A percentile compares a stretch with the other conserved stretches of the same genome.
phyloP scores from a whole-genome alignment of 2,113 vertebrate species.

The Acinonyx jubatus region DNA sequence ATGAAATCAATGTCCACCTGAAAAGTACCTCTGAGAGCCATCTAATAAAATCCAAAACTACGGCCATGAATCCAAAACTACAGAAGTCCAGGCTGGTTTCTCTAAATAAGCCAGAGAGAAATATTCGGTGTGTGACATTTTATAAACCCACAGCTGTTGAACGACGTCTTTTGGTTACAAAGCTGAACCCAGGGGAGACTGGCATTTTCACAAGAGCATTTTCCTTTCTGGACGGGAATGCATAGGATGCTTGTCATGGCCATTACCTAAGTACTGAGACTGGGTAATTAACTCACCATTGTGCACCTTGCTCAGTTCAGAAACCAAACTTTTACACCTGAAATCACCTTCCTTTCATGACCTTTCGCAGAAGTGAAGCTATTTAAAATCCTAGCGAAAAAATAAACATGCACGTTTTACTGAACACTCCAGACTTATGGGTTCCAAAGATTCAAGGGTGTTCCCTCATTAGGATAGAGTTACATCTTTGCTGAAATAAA shows the following conservation, averaged over 20 bases:
- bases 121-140: background rate
- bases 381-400: background rate
- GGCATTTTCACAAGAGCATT: background rate
- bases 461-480: background rate
- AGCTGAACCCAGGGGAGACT: background rate
- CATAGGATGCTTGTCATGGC: fast-evolving
- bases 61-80: background rate
- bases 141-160: background rate
- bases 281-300: fast-evolving
- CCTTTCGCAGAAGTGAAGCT: background rate
- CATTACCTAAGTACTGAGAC: fast-evolving
- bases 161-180: background rate
- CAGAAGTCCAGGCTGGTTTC: background rate
- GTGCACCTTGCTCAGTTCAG: background rate
- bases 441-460: background rate
- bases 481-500: constrained; percentile 45
- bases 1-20: background rate
- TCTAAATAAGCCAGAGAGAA: background rate
- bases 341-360: background rate
- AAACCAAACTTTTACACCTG: background rate
- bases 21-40: background rate
- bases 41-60: background rate
- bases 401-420: background rate
- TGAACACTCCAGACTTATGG: background rate
- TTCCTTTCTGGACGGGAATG: background rate